These are phyloP conservation scores for Aythya baeri DNA, from an alignment of 2,113 vertebrate genomes.

Conservation along the genomic window DNA sequence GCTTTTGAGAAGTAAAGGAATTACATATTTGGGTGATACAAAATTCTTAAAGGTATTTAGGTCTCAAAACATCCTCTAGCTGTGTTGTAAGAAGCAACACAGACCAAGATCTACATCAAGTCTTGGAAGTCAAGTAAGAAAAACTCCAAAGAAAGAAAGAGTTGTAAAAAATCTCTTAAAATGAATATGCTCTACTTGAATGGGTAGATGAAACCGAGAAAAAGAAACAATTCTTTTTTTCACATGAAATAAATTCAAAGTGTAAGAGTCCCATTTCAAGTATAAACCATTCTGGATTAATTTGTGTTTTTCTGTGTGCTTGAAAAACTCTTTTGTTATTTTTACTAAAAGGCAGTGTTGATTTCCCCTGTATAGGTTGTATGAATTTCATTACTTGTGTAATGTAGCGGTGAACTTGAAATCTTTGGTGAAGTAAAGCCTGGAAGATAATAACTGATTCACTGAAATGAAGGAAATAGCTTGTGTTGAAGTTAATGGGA, in stretches of 20 bases:
- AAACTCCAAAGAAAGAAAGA: neutral
- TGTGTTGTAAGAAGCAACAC: neutral
- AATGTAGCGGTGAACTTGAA: neutral
- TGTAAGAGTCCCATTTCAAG: neutral
- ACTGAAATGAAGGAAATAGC: neutral
- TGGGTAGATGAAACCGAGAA: neutral
- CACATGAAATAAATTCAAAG: neutral
- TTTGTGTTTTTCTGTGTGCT: neutral
- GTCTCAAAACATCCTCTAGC: neutral
- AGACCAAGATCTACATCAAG: neutral
- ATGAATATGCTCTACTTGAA: neutral
- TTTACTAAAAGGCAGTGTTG: neutral
- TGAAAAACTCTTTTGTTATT: neutral
- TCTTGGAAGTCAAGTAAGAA: neutral
- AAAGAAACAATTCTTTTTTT: neutral
- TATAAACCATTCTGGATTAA: neutral
- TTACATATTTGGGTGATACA: slow-evolving; percentile 8
- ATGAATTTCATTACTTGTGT: neutral
- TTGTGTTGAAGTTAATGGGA: neutral
- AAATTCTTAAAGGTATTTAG: neutral
- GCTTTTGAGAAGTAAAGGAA: neutral
- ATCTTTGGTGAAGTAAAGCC: neutral
- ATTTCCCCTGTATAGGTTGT: neutral
- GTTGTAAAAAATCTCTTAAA: slow-evolving; percentile 4
- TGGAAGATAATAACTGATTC: neutral